Evolutionary conservation across 1,140 invertebrate species (phyloP).

Genomic region (Drosophila asahinai): DNA sequence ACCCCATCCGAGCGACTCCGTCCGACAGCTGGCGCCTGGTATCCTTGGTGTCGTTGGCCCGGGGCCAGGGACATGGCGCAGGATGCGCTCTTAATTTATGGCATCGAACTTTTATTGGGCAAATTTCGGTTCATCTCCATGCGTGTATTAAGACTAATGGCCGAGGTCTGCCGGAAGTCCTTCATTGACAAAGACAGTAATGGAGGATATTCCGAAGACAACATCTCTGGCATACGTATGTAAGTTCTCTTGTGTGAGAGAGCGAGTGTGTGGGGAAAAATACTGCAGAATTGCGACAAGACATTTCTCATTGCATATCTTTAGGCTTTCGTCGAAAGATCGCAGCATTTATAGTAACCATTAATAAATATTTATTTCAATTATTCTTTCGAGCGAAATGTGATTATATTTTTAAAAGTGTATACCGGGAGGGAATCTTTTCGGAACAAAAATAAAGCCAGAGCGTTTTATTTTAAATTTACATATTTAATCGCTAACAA

Average conservation of each 20-base stretch:
- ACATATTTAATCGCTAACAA: not conserved
- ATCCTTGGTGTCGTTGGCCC: constrained; percentile 40
- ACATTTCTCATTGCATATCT: constrained; percentile 10
- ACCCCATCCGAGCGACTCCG: not conserved
- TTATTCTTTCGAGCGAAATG: no score
- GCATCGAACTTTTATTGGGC: constrained; percentile 84
- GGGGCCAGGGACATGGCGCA: constrained; percentile 52
- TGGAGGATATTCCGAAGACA: constrained; percentile 31
- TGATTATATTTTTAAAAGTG: not conserved
- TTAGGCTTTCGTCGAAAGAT: constrained; percentile 4
- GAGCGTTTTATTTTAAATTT: not conserved
- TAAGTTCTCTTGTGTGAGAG: not conserved
- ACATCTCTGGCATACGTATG: constrained; percentile 22
- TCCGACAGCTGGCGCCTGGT: constrained; percentile 40
- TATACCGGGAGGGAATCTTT: no score
- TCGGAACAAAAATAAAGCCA: not conserved
- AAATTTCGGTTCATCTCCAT: constrained; percentile 82
- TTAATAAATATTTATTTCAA: no score
- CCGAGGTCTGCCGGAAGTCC: constrained; percentile 67
- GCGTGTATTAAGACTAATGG: constrained; percentile 84
- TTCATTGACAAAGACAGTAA: constrained; percentile 65
- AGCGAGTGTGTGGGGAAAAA: not conserved
- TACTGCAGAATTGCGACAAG: not conserved
- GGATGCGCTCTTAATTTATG: constrained; percentile 77
- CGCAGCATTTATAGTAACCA: not conserved